phyloP scores from a whole-genome alignment of 2,888 invertebrate genomes.

The Apamea anceps region DNA sequence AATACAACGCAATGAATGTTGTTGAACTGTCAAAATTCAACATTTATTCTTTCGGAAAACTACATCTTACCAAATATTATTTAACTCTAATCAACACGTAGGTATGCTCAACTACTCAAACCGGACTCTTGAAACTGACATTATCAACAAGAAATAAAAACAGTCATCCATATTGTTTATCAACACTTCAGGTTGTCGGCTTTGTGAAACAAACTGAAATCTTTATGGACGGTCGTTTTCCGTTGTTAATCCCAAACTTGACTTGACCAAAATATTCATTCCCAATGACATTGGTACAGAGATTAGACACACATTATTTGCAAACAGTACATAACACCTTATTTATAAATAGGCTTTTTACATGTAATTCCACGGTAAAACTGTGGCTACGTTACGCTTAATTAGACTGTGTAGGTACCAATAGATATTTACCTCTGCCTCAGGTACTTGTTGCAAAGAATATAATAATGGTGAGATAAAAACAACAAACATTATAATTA shows the following conservation, averaged over 20 bases:
- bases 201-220: constrained; percentile 34
- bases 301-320: constrained; percentile 53
- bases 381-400: constrained; percentile 21
- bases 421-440: neutral
- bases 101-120: constrained; percentile 24
- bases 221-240: constrained; percentile 36
- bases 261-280: constrained; percentile 49
- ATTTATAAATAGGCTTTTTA: constrained; percentile 35
- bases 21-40: no score
- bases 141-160: constrained; percentile 66
- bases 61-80: neutral
- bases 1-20: neutral
- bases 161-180: constrained; percentile 47
- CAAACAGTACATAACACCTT: constrained; percentile 29
- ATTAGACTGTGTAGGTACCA: constrained; percentile 6
- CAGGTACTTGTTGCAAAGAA: neutral
- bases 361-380: constrained; percentile 43
- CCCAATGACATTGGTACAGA: constrained; percentile 37
- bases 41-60: constrained; percentile 5
- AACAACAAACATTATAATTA: neutral
- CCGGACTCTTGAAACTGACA: constrained; percentile 63
- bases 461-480: neutral
- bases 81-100: constrained; percentile 4
- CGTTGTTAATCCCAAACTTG: constrained; percentile 46
- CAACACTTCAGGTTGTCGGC: constrained; percentile 54